Conservation (phyloP, 2,113 vertebrate genomes). For the Orycteropus afer region DNA sequence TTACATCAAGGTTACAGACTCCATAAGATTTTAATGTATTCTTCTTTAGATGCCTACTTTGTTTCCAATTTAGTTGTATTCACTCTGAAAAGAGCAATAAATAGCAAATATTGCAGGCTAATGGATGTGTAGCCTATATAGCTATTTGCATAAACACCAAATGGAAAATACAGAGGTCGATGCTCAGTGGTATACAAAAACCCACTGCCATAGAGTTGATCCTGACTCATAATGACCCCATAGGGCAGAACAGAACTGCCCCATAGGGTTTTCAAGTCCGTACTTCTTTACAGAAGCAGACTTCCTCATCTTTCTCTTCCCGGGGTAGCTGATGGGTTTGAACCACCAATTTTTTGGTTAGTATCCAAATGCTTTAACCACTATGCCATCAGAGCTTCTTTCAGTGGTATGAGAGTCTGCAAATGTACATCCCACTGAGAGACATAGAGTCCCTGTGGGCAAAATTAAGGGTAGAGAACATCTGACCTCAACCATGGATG, state of each 20-base stretch:
- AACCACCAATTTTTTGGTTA: too few species aligned
- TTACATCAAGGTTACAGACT: not conserved
- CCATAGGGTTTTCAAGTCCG: too few species aligned
- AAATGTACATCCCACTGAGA: slow-evolving; percentile 17
- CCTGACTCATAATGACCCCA: too few species aligned
- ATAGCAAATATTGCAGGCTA: slow-evolving; percentile 2
- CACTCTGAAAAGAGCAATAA: slow-evolving; percentile 33
- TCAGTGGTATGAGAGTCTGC: slow-evolving; percentile 20
- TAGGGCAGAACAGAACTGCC: too few species aligned
- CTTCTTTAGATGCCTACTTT: not conserved
- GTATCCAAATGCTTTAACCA: too few species aligned
- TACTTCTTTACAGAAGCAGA: too few species aligned
- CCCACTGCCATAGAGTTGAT: too few species aligned
- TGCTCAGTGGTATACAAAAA: too few species aligned
- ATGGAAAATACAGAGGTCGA: too few species aligned
- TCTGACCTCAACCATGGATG: slow-evolving; percentile 56
- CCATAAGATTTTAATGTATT: not conserved
- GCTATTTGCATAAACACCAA: not conserved
- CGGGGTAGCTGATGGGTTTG: too few species aligned
- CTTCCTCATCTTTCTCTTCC: too few species aligned
- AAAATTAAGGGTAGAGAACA: slow-evolving; percentile 64
- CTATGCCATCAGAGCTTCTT: too few species aligned
- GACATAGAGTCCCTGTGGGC: slow-evolving; percentile 38
- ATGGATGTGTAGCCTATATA: not conserved
- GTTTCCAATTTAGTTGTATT: slow-evolving; percentile 38